phyloP scores from a whole-genome alignment of 2,888 invertebrate genomes.

The Eumacrocentrus americanus region DNA sequence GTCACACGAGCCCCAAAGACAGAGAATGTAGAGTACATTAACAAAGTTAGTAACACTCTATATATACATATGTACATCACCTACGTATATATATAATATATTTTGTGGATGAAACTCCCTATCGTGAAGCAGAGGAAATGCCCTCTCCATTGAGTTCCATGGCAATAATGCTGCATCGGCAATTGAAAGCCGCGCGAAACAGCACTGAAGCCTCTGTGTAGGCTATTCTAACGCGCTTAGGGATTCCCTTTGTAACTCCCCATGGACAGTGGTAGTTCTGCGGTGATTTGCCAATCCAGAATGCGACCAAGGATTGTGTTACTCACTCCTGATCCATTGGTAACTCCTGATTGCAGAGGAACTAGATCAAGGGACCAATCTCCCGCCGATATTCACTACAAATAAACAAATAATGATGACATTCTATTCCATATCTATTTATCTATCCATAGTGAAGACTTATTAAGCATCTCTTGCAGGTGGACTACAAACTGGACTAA shows the following conservation, averaged over 20 bases:
- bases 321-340: neutral
- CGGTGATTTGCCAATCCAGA: constrained; percentile 36
- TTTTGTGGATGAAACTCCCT: neutral
- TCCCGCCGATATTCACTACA: constrained; percentile 4
- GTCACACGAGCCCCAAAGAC: neutral
- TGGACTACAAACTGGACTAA: too few relatives aligned
- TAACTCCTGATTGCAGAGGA: constrained; percentile 14
- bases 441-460: too few relatives aligned
- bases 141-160: neutral
- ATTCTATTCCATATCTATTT: constrained; percentile 9
- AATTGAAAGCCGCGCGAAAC: constrained; percentile 25
- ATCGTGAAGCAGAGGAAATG: constrained; percentile 10
- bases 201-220: constrained; percentile 28
- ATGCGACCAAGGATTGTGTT: constrained; percentile 26
- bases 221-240: constrained; percentile 42
- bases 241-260: constrained; percentile 48
- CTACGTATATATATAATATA: too few relatives aligned
- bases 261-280: constrained; percentile 35
- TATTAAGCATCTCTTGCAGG: too few relatives aligned
- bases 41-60: constrained; percentile 3
- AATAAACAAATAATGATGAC: neutral
- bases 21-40: neutral
- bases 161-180: constrained; percentile 26
- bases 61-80: too few relatives aligned
- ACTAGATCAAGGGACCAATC: constrained; percentile 13